Evolutionary conservation across 2,113 vertebrate genomes (phyloP), one percentile per base, ranked within the genome.

Genomic region (Eudyptes chrysolophus): DNA sequence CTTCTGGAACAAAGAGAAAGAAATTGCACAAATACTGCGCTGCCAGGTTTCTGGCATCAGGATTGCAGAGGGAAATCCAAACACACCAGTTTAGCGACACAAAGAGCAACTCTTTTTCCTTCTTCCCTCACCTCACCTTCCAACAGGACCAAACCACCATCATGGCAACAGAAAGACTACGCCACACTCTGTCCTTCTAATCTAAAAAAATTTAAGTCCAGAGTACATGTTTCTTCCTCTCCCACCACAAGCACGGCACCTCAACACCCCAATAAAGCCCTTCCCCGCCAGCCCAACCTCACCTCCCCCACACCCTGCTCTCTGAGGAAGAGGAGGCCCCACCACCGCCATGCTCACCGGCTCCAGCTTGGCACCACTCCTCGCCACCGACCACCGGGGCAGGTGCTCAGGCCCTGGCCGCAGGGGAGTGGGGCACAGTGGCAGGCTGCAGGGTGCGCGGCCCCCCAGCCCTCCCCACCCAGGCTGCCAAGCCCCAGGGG

Each of bases 151-250:
- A 3, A 42, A 4, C 30, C 57, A 22, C 38, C 21, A 17, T 15
- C 16, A 8, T 0, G 7, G 61, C 30, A 9, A 34, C 1, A 12
- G 2, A 10, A 29, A 18, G 34, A 13, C 38, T 8, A 2, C 2
- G 18, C 10, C 77, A 16, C 16, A 3, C 51, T 9, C 55, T 14
- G 32, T 10, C 66, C 57, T 52, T 3, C 24, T 8, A 3, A 7
- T 13, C 19, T 11, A 13, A 24, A 16, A 19, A 10, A 18, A 8
- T 1, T 3, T 8, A 11, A 42, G 5, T 2, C n/a, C 44, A 30
- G 24, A 66, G 32, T 1, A 20, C 8, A 2, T 2, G 3, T 6
- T 27, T 26, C 65, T 9, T 22, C 27, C 42, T 3, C 25, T 15
- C 13, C 26, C 57, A 22, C 48, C 54, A 7, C 29, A 21, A 7